Percentiles rank a stretch among this genome's conserved stretches.
Evolutionary conservation across 2,888 invertebrate species (phyloP).

Genomic region (Podotricha telesiphe): DNA sequence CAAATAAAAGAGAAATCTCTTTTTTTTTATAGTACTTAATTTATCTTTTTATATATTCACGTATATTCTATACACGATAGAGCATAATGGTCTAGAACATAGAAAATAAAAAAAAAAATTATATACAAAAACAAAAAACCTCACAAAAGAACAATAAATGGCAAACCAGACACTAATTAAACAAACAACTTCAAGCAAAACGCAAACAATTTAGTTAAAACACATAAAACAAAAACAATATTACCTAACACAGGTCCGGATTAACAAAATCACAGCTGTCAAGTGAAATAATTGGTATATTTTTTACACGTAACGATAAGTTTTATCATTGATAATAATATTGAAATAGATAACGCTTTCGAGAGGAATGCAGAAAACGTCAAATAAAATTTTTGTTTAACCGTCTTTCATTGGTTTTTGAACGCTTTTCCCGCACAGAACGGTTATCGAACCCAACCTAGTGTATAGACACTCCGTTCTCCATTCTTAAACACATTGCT

Average conservation of each 20-base stretch:
- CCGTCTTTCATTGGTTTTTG: too few species aligned
- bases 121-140: background rate
- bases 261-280: conserved; percentile 25
- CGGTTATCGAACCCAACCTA: too few species aligned
- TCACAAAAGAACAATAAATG: background rate
- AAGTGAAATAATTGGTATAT: conserved; percentile 7
- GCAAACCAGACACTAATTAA: background rate
- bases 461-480: too few species aligned
- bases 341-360: conserved; percentile 14
- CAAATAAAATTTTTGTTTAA: background rate
- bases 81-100: too few species aligned
- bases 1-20: too few species aligned
- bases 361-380: conserved; percentile 1
- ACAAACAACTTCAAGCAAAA: background rate
- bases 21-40: too few species aligned
- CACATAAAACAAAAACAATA: conserved; percentile 3
- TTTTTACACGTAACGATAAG: conserved; percentile 27
- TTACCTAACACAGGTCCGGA: background rate
- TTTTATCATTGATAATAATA: conserved; percentile 31
- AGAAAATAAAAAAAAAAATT: too few species aligned
- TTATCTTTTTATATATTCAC: too few species aligned
- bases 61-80: too few species aligned
- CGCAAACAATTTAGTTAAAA: background rate
- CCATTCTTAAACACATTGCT: too few species aligned
- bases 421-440: too few species aligned